These are phyloP conservation scores for Phenganax marumi DNA, from an alignment of 92 coral and sea anemone genomes.

Conservation along the genomic window DNA sequence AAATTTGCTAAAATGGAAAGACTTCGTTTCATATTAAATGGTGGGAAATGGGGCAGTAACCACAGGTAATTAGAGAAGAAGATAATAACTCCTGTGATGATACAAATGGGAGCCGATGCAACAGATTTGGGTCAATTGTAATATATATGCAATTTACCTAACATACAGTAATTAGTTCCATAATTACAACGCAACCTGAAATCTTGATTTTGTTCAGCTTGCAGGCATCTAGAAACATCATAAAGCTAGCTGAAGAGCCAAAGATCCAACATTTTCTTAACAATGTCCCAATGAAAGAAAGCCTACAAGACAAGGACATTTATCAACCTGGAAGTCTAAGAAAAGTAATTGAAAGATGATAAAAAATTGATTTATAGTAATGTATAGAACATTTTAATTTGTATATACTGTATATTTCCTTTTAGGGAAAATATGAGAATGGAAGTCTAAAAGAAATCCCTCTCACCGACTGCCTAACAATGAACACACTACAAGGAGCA, in stretches of 20 bases:
- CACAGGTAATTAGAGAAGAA: background rate
- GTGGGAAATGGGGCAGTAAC: conserved; percentile 16
- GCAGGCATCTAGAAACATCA: background rate
- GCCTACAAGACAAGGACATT: background rate
- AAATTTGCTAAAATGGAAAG: conserved; percentile 18
- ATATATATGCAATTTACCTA: background rate
- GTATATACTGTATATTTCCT: background rate
- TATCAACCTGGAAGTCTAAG: conserved; percentile 33
- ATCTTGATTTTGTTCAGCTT: background rate
- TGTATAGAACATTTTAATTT: background rate
- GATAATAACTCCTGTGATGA: background rate
- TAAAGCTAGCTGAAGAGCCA: background rate
- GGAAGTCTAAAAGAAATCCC: background rate
- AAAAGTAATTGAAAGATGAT: background rate
- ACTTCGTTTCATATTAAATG: conserved; percentile 1
- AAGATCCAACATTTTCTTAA: conserved; percentile 18
- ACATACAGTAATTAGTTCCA: background rate
- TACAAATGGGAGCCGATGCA: background rate
- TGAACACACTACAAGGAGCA: background rate
- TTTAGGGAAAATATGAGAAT: background rate
- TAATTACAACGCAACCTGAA: background rate
- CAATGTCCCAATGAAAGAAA: conserved; percentile 15
- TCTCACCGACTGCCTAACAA: background rate
- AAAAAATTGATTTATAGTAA: background rate
- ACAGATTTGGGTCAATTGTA: background rate